Base-by-base conservation (phyloP, 2,113 vertebrate genomes). In the Recurvirostra avosetta region DNA sequence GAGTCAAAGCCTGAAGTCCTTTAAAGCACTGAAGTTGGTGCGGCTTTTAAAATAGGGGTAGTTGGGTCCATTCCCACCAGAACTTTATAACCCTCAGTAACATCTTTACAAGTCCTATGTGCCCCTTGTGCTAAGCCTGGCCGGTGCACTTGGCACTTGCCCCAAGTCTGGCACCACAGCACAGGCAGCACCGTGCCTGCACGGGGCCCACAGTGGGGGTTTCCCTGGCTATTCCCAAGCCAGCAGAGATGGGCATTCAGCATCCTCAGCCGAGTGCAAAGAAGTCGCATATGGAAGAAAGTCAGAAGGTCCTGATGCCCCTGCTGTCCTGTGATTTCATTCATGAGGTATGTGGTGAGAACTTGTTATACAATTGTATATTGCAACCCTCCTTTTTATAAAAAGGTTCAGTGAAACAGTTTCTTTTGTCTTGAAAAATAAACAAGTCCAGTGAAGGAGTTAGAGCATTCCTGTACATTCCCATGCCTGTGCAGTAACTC, bases 131-230 rank as follows among this genome's bases (percentile, higher is more conserved):
- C 43, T 68, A 36, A 53, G 30, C 25, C 23, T 76, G 65, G 41
- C 18, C 1, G 0, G 12, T 23, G 17, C 15, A 77, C 12, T 34
- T 47, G 19, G 40, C 2, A 0, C n/a, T 55, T n/a, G 20, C 18
- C 70, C 7, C 20, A 43, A 55, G n/a, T 15, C 80, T 38, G 12
- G 49, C 49, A 23, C 47, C 47, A 22, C 47, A 80, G 13, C 43
- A 50, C 36, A 63, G 67, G 67, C 34, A 41, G n/a, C 34, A 23
- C 15, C 0, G 0, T 17, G 43, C 16, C 72, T 30, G 26, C 36
- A 38, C 1, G 0, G 32, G n/a, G 65, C 21, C 16, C 18, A 8
- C 6, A 3, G 27, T 5, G 15, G 18, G 19, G 21, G 34, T 52
- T 47, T 36, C n/a, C 34, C 45, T 49, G 59, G 63, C 29, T 43